phyloP scores from a whole-genome alignment of 2,113 vertebrate genomes.

The Sapajus apella region DNA sequence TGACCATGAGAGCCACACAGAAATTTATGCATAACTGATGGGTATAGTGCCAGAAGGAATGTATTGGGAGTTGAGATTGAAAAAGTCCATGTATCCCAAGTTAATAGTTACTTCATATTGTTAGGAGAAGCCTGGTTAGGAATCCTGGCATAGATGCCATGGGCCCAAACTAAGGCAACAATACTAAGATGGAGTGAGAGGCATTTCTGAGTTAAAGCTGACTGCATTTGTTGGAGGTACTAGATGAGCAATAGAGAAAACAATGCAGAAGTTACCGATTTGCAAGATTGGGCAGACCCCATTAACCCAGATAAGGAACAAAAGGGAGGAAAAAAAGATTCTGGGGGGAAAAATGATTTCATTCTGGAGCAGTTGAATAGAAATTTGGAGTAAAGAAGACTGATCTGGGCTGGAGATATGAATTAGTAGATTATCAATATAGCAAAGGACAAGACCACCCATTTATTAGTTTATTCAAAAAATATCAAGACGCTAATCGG shows the following conservation, averaged over 20 bases:
- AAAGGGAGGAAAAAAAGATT: not conserved
- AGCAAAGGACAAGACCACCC: not conserved
- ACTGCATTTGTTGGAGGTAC: not conserved
- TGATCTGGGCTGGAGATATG: not conserved
- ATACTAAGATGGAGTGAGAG: not conserved
- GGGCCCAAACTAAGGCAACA: not conserved
- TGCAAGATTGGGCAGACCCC: not conserved
- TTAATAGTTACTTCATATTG: not conserved
- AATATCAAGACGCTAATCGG: not conserved
- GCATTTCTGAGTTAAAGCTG: not conserved
- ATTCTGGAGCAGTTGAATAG: not conserved
- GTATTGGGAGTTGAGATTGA: not conserved
- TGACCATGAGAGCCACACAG: not conserved
- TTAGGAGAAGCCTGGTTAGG: not conserved
- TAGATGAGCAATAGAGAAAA: not conserved
- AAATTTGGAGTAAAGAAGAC: not conserved
- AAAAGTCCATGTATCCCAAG: not conserved
- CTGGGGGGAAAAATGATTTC: not conserved
- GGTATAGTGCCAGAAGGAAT: not conserved
- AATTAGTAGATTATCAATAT: not conserved
- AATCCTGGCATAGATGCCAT: not conserved
- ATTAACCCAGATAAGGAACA: not conserved
- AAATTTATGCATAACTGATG: not conserved
- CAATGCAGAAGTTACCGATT: slow-evolving; percentile 7
- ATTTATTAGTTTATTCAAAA: slow-evolving; percentile 18